phyloP scores from a whole-genome alignment of 2,113 vertebrate species.

The Condylura cristata region DNA sequence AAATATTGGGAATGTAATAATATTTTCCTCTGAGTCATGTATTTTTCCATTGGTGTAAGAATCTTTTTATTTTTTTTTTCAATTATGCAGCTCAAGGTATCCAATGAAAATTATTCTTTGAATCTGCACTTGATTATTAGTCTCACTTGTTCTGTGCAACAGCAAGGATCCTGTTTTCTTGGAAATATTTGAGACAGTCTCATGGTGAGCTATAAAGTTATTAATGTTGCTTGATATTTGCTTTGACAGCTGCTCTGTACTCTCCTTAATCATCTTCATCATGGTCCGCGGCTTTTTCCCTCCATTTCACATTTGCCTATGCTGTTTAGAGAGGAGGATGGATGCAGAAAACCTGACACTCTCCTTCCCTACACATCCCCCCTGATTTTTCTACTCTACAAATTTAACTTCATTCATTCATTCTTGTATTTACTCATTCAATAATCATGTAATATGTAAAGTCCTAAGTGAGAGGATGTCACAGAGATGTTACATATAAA shows the following conservation, averaged over 20 bases:
- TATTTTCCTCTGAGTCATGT: slow-evolving; percentile 72
- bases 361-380: not conserved
- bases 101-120: slow-evolving; percentile 32
- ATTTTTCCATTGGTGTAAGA: slow-evolving; percentile 65
- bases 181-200: slow-evolving; percentile 78
- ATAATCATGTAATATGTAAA: not conserved
- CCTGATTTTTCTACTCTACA: slow-evolving; percentile 50
- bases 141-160: slow-evolving; percentile 70
- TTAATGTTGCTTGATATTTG: slow-evolving; percentile 88
- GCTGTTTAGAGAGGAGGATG: slow-evolving; percentile 70
- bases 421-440: not conserved
- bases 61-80: slow-evolving; percentile 48
- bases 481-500: not conserved
- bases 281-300: slow-evolving; percentile 78
- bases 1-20: slow-evolving; percentile 71
- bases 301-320: slow-evolving; percentile 81
- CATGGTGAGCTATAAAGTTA: slow-evolving; percentile 86
- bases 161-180: slow-evolving; percentile 82
- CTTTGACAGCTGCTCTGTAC: slow-evolving; percentile 87
- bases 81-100: slow-evolving; percentile 23
- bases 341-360: slow-evolving; percentile 65
- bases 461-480: not conserved
- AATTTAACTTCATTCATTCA: not conserved
- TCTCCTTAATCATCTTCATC: slow-evolving; percentile 87
- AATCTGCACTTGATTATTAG: slow-evolving; percentile 76